Percentiles rank a stretch among this genome's conserved stretches.
phyloP scores from a whole-genome alignment of 2,888 invertebrate species.

The Ophion ellenae region DNA sequence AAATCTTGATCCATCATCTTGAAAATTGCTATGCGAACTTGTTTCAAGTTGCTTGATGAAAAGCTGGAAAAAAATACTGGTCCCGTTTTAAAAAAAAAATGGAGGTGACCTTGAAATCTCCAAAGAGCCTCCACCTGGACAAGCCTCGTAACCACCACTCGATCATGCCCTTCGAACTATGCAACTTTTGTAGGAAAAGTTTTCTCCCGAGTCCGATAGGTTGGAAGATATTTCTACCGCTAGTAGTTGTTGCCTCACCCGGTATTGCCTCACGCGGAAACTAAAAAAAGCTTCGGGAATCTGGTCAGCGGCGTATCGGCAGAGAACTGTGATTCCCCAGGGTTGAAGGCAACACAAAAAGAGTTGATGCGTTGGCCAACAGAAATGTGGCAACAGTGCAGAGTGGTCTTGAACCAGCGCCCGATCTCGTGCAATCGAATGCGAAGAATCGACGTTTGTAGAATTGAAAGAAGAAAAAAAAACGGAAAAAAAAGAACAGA shows the following conservation, averaged over 20 bases:
- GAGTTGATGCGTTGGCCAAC: slow-evolving; percentile 12
- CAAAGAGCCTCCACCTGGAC: too few relatives aligned
- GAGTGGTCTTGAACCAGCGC: slow-evolving; percentile 20
- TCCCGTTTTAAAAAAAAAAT: too few relatives aligned
- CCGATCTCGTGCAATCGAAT: slow-evolving; percentile 23
- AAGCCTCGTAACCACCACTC: too few relatives aligned
- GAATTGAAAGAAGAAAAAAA: slow-evolving; percentile 1
- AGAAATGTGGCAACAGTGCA: slow-evolving; percentile 20
- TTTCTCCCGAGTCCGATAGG: too few relatives aligned
- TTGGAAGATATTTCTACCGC: too few relatives aligned
- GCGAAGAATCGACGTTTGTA: slow-evolving; percentile 28
- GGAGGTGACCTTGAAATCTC: too few relatives aligned
- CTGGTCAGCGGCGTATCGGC: not conserved
- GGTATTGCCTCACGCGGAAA: not conserved
- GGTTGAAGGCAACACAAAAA: slow-evolving; percentile 33
- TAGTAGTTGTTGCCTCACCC: not conserved
- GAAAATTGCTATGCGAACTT: too few relatives aligned
- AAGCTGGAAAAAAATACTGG: too few relatives aligned
- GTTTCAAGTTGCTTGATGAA: too few relatives aligned
- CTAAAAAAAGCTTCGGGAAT: not conserved
- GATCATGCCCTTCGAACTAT: too few relatives aligned
- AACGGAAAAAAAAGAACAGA: not conserved
- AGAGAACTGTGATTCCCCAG: slow-evolving; percentile 32
- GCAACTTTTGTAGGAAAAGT: too few relatives aligned
- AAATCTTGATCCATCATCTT: too few relatives aligned